These are phyloP conservation scores for Prenolepis imparis DNA, from an alignment of 2,888 invertebrate species.

Conservation along the genomic window DNA sequence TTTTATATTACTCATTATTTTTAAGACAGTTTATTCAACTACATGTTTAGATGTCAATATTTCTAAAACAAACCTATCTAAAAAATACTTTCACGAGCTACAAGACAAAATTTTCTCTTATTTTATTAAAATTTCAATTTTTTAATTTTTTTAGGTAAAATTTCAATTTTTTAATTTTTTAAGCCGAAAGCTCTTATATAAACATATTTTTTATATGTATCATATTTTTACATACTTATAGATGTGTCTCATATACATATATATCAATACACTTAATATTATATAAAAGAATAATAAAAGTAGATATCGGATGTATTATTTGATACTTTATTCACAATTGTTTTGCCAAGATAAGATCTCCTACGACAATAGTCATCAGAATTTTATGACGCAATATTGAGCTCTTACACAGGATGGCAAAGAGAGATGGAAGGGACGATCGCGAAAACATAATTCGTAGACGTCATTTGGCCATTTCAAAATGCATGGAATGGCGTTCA, in stretches of 20 bases:
- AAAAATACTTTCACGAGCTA: background rate
- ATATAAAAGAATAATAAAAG: background rate
- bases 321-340: background rate
- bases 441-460: slow-evolving; percentile 69
- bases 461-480: slow-evolving; percentile 68
- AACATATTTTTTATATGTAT: background rate
- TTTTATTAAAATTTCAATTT: background rate
- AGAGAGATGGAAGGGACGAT: slow-evolving; percentile 36
- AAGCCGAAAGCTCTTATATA: background rate
- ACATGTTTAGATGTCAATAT: background rate
- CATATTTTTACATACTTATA: background rate
- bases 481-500: slow-evolving; percentile 78
- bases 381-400: slow-evolving; percentile 35
- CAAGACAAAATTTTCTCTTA: background rate
- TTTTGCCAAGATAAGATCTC: background rate
- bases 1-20: background rate
- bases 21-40: too few species aligned
- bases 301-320: background rate
- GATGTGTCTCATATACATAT: background rate
- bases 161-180: too few species aligned
- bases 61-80: background rate
- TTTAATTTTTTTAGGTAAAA: too few species aligned
- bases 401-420: slow-evolving; percentile 4
- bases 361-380: slow-evolving; percentile 12
- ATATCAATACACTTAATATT: background rate